Percentiles rank a stretch among this genome's conserved stretches.
Conservation (phyloP, 1,140 invertebrate genomes). For the Zophobas atratus region DNA sequence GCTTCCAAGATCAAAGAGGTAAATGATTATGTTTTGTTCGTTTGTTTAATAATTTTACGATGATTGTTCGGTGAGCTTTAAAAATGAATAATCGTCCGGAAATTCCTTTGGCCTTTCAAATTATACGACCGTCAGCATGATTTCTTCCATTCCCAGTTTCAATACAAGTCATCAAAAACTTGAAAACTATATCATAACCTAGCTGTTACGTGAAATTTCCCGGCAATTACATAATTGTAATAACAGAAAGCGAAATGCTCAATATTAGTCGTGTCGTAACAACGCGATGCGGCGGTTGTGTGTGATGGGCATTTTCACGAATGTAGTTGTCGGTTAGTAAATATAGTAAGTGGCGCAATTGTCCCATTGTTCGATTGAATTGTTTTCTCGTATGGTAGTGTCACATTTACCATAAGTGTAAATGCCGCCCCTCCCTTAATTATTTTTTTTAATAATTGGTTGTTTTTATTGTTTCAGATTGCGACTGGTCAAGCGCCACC, state of each 20-base stretch:
- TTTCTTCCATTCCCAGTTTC: conserved; percentile 11
- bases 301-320: too few relatives aligned
- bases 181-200: conserved; percentile 13
- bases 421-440: too few relatives aligned
- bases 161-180: conserved; percentile 4
- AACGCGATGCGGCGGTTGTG: neutral
- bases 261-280: conserved; percentile 7
- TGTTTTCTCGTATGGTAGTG: too few relatives aligned
- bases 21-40: conserved; percentile 34
- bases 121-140: neutral
- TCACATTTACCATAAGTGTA: too few relatives aligned
- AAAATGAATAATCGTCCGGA: conserved; percentile 33
- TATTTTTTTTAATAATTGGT: neutral
- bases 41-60: conserved; percentile 42
- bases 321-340: too few relatives aligned
- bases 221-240: conserved; percentile 12
- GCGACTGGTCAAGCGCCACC: neutral
- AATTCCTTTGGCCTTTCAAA: conserved; percentile 15
- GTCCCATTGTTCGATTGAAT: too few relatives aligned
- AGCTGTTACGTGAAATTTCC: neutral
- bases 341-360: too few relatives aligned
- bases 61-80: conserved; percentile 22
- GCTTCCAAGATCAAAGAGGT: conserved; percentile 9
- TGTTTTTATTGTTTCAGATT: conserved; percentile 25
- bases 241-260: conserved; percentile 21